Base-by-base conservation (phyloP, 2,113 vertebrate species). In the Cepphus grylle region DNA sequence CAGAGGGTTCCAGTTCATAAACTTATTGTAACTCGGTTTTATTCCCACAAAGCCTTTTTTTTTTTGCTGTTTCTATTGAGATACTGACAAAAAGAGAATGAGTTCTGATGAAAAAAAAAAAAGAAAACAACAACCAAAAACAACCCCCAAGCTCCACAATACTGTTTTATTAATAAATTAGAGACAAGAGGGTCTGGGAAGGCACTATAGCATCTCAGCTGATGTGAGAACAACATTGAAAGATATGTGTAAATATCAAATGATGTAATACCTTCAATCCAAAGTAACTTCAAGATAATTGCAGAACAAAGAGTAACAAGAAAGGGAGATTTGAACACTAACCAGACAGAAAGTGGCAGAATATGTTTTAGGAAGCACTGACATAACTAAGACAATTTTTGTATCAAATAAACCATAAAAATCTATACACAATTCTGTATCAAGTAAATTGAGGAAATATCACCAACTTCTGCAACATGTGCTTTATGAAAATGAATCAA, bases 111-210 rank as follows among this genome's bases (percentile, higher is more conserved):
- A 14, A 21, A 26, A 27, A 43, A 43, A 34, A 9, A 21, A 3
- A 23, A 29, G 23, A 7, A 2, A 29, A 17, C 25, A 52, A 52
- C 8, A 15, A 29, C 47, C 15, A n/a, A 58, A 58, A 58, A 9
- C 49, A 42, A 26, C 5, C 5, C 12, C 52, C 22, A 69, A 61
- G 11, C 4, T 9, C 11, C 0, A 0, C 17, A 6, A 12, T 66
- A 55, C 6, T 25, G 5, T 47, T 86, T 40, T 36, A 34, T 8
- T 59, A 49, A 66, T 49, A 71, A 66, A 55, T 78, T 67, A 78
- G 27, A 79, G 8, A 56, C 5, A 61, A 67, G 6, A 30, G 50
- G 10, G 8, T 43, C 4, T 62, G n/a, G 20, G 34, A 73, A 66
- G 58, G 9, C 40, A 59, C 4, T 38, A 19, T 23, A 78, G 17